These are phyloP conservation scores for Megastigmus dorsalis DNA, from an alignment of 2,888 invertebrate species.

Conservation along the genomic window DNA sequence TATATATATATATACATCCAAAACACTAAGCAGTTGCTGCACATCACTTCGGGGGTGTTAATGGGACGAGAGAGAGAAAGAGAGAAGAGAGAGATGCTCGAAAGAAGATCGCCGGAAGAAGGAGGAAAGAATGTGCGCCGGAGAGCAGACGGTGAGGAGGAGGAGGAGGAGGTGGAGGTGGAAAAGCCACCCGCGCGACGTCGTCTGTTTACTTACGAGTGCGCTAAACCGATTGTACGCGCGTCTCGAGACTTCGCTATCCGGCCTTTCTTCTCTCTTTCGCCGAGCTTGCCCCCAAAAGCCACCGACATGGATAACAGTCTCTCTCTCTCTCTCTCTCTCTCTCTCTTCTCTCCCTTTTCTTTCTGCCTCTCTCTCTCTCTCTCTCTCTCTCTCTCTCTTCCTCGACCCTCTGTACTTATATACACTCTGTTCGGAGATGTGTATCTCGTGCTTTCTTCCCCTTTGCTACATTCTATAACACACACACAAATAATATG, in stretches of 20 bases:
- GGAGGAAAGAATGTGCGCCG: background rate
- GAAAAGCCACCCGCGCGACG: background rate
- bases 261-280: background rate
- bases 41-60: constrained; percentile 36
- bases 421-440: too few species aligned
- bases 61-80: constrained; percentile 3
- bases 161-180: background rate
- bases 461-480: too few species aligned
- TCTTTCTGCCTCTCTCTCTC: too few species aligned
- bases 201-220: constrained; percentile 33
- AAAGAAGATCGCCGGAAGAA: too few species aligned
- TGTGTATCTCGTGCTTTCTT: too few species aligned
- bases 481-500: too few species aligned
- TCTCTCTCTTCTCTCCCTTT: too few species aligned
- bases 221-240: constrained; percentile 36
- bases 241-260: too few species aligned
- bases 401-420: too few species aligned
- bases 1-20: background rate
- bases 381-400: too few species aligned
- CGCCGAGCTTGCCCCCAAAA: constrained; percentile 1
- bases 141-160: background rate
- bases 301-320: constrained; percentile 16
- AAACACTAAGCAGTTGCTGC: background rate
- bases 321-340: too few species aligned
- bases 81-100: background rate